Evolutionary conservation across 1,140 invertebrate genomes (phyloP), one percentile per base, ranked within the genome.

Genomic region (Triops cancriformis): DNA sequence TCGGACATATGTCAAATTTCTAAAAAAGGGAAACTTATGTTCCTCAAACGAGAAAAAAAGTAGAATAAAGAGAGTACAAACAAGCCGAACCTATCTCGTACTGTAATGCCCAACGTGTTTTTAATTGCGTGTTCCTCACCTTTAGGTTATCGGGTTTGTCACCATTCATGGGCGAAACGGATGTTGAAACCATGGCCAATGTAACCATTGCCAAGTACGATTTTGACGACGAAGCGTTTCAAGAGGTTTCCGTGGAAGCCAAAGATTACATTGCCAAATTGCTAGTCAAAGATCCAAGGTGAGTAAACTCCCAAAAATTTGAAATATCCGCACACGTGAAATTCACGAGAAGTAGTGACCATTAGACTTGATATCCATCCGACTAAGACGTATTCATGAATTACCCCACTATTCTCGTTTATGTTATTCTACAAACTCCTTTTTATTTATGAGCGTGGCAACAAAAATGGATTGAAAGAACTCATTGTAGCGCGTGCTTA

Each of bases 111-210:
- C 14, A 26, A 74, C 6, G 26, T n/a, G 27, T 41, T 76, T 41
- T 72, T 79, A 18, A 26, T 73, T 73, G 23, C 18, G n/a, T 27
- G 3, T 14, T 28, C 73, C 64, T 75, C 41, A 78, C 43, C 86
- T 85, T 0, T 82, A 98, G 97, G 82, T 87, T 99, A 81, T 98
- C 96, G 18, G 97, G 97, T 41, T 86, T 99, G 51, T 98, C 97
- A 28, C 97, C 97, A 23, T 99, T 99, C 86, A 97, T 98, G 94
- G 97, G 97, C 10, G 95, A 98, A 82, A 96, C 91, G 75, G 97
- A 99, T 84, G 89, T 95, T 79, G 95, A 98, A 86, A 99, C 97
- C 12, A 97, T 97, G 94, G 94, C 94, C 1, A 98, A 98, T 84
- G 95, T 98, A 1, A 97, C 95, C 3, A 91, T 96, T 81, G 94